Evolutionary conservation across 2,113 vertebrate genomes (phyloP), one percentile per base, ranked within the genome.

Genomic region (Morphnarchus princeps): DNA sequence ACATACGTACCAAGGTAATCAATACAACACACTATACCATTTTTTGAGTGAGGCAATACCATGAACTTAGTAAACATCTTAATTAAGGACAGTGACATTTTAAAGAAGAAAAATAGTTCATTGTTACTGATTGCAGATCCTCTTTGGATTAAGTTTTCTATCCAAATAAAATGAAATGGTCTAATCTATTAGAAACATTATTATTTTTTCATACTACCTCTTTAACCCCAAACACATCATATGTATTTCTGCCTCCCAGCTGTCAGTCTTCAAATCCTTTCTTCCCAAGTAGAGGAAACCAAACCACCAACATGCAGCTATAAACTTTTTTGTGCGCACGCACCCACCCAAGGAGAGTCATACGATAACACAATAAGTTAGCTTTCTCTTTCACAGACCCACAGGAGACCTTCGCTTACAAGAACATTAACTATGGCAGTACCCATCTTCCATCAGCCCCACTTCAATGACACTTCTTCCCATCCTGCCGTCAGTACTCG

Each of bases 331-430:
- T 43, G 77, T 3, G 6, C 6, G 21, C 34, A 31, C 4, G 31
- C 31, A 28, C 8, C 18, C 34, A 43, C 9, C 4, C 65, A 49
- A 43, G 2, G 3, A 13, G 26, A 74, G 69, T n/a, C 69, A 16
- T 4, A 3, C 2, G 0, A 8, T 18, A 81, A 65, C 25, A 8
- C 13, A 78, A 7, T 16, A 87, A 47, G 9, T 49, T 13, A 24
- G 10, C 54, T 42, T 74, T 62, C 40, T 67, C 69, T 62, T 74
- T 38, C 78, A 77, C n/a, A 70, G 45, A 61, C 15, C 11, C 54
- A 69, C 20, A 50, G 58, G 2, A 69, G 5, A 59, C 20, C 24
- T 73, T 70, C 7, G 20, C 40, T 50, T 61, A 59, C 14, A 55
- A 26, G 32, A 87, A 36, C 1, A 2, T n/a, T n/a, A 69, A 22